Evolutionary conservation across 2,888 invertebrate species (phyloP).

Genomic region (Tipula vernalis): DNA sequence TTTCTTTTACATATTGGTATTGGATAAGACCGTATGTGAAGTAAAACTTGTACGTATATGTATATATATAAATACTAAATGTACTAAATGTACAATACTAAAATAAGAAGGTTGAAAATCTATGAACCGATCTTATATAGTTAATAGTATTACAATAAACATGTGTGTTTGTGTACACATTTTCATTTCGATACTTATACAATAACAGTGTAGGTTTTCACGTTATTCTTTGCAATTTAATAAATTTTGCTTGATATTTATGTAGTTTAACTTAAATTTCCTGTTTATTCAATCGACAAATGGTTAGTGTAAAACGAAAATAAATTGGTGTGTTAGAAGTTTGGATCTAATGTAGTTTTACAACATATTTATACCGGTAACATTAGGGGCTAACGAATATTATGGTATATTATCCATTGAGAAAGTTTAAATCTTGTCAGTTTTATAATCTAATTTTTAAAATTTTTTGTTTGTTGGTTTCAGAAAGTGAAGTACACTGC

Average conservation of each 20-base stretch:
- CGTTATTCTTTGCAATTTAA: background rate
- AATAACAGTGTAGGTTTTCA: background rate
- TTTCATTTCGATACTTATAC: background rate
- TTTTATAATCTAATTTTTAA: too few species aligned
- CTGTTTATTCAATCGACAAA: background rate
- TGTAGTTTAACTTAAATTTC: background rate
- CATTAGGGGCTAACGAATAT: too few species aligned
- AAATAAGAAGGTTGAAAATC: background rate
- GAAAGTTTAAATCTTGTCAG: too few species aligned
- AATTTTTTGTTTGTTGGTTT: too few species aligned
- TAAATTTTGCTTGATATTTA: background rate
- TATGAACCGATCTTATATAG: background rate
- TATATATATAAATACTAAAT: too few species aligned
- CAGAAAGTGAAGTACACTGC: too few species aligned
- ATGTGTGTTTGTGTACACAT: background rate
- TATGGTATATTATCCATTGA: too few species aligned
- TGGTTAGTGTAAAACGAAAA: background rate
- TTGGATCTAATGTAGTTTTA: too few species aligned
- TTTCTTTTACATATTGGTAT: background rate
- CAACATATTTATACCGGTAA: too few species aligned
- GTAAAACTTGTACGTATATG: background rate
- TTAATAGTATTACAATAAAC: background rate
- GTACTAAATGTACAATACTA: too few species aligned
- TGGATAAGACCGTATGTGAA: background rate
- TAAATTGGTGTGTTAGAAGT: too few species aligned